Base-by-base conservation (phyloP, 2,888 invertebrate species). In the Caprella mutica region DNA sequence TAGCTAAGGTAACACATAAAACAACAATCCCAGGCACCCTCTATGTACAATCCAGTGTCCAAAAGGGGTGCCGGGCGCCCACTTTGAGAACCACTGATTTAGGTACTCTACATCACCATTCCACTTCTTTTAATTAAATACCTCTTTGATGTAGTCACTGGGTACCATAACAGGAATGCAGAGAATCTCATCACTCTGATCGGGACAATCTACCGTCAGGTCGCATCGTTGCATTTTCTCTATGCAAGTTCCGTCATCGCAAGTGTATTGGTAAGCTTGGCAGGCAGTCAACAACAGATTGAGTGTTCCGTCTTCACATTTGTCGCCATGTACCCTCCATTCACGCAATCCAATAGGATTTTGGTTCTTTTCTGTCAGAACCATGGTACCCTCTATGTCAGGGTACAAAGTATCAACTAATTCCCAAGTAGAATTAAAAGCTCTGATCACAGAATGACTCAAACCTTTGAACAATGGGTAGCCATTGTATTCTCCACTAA, bases 231-330 rank as follows among this genome's bases (percentile, higher is more conserved):
- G 57, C 55, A 57, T 57, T 27, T 63, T 63, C 2, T 29, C 44
- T 19, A 84, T 76, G 70, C 85, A 86, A 56, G 70, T 68, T 21
- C 81, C 80, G 67, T 80, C 75, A 65, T 72, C 70, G 70, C 82
- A 83, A 27, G 73, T 74, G 70, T 77, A 78, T 68, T 80, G 71
- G 61, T 72, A 68, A 5, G 65, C 64, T 24, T 66, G 66, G 66
- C 78, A 78, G 35, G 65, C 68, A 19, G 55, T 52, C 42, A 65
- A 68, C 3, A 72, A 69, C 68, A 58, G 54, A 3, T 42, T 26
- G 1, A 21, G 54, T 3, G 33, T 14, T 1, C 21, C 19, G 1
- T 14, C 21, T 5, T 53, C 44, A 21, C 63, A 63, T 26, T 27
- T 56, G 46, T 62, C 62, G n/a, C 58, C 61, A 48, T 44, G 42